phyloP scores from a whole-genome alignment of 1,140 invertebrate species.

The Solenopsis invicta region DNA sequence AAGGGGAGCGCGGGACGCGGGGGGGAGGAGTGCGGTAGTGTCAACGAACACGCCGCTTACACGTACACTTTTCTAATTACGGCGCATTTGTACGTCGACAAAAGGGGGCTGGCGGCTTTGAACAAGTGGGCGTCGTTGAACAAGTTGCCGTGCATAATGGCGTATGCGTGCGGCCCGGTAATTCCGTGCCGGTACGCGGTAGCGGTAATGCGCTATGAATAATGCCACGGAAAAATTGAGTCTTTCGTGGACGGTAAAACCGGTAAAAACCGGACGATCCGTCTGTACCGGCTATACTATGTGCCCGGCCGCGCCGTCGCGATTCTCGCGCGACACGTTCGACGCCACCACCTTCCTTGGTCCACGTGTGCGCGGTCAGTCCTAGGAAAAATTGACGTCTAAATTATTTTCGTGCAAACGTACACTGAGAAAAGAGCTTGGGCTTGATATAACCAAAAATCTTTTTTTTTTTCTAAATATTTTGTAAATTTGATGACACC shows the following conservation, averaged over 20 bases:
- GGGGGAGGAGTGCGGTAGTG: background rate
- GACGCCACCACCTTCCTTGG: background rate
- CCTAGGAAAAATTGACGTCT: background rate
- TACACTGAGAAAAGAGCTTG: too few relatives aligned
- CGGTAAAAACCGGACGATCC: conserved; percentile 17
- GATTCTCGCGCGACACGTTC: background rate
- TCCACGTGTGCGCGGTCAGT: background rate
- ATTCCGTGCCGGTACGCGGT: conserved; percentile 47
- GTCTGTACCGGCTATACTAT: background rate
- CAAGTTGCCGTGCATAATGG: conserved; percentile 61
- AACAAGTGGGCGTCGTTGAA: conserved; percentile 59
- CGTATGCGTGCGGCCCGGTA: conserved; percentile 49
- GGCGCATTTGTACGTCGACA: conserved; percentile 58
- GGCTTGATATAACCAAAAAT: too few relatives aligned
- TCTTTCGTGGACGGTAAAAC: conserved; percentile 33
- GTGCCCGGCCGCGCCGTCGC: background rate
- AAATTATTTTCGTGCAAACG: background rate
- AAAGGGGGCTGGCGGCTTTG: conserved; percentile 43
- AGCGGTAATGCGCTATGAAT: conserved; percentile 60
- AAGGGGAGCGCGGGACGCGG: background rate
- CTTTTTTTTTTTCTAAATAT: too few relatives aligned
- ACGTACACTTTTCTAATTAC: conserved; percentile 62
- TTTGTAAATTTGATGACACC: too few relatives aligned
- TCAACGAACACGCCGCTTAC: conserved; percentile 54
- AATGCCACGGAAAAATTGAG: conserved; percentile 56